A percentile compares a stretch with the other conserved stretches of the same genome.
Evolutionary conservation across 2,113 vertebrate species (phyloP).

Genomic region (Amia ocellicauda): DNA sequence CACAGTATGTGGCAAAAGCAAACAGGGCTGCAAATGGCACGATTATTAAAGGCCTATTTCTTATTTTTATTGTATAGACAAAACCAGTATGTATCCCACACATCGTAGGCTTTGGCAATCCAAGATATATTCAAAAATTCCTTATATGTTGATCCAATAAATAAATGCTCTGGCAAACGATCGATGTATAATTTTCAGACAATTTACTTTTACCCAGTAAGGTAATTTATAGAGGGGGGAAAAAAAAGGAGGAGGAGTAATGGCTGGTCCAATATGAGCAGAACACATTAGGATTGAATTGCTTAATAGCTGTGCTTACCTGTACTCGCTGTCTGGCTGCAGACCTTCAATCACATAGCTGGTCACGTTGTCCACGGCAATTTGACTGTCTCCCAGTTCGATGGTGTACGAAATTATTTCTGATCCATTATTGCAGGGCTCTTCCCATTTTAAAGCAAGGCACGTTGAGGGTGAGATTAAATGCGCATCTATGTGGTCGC

Average conservation of each 20-base stretch:
- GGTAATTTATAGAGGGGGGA: too few relatives aligned
- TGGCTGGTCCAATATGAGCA: not conserved
- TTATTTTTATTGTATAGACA: too few relatives aligned
- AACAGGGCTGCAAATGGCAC: too few relatives aligned
- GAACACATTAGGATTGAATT: not conserved
- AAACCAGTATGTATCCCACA: too few relatives aligned
- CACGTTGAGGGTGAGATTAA: constrained; percentile 76
- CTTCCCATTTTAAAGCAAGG: constrained; percentile 90
- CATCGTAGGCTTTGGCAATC: too few relatives aligned
- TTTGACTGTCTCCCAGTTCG: constrained; percentile 70
- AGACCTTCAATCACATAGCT: constrained; percentile 71
- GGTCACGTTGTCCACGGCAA: constrained; percentile 72
- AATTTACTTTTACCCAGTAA: too few relatives aligned
- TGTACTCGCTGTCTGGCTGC: constrained; percentile 89
- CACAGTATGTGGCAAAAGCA: too few relatives aligned
- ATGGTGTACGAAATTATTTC: constrained; percentile 85
- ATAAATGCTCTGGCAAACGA: too few relatives aligned
- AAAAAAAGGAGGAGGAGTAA: not conserved
- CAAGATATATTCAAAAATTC: too few relatives aligned
- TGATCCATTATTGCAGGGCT: constrained; percentile 87
- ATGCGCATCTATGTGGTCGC: constrained; percentile 50
- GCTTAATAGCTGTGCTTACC: constrained; percentile 64
- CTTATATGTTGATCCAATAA: too few relatives aligned
- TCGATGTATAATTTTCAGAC: too few relatives aligned
- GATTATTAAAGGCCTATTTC: too few relatives aligned